phyloP scores from a whole-genome alignment of 2,888 invertebrate species.

The Dynastes hyllus region DNA sequence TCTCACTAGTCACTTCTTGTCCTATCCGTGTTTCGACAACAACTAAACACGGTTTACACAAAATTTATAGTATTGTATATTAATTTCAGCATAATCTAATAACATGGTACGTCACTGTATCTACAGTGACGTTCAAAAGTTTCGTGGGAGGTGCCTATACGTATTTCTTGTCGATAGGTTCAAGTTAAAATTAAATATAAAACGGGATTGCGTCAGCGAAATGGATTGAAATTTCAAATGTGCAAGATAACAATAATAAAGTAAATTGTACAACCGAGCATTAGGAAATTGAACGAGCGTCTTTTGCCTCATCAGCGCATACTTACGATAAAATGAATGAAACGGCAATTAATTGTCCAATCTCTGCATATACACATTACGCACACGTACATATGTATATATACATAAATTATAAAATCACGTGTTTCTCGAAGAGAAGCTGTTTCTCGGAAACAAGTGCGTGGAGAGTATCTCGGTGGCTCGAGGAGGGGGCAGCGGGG shows the following conservation, averaged over 20 bases:
- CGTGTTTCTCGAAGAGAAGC: background rate
- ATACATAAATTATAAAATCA: conserved; percentile 6
- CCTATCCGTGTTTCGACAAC: conserved; percentile 8
- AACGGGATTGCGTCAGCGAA: too few relatives aligned
- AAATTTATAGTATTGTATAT: conserved; percentile 18
- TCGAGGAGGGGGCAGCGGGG: background rate
- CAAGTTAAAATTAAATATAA: too few relatives aligned
- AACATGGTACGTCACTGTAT: background rate
- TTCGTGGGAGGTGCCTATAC: background rate
- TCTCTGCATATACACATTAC: background rate
- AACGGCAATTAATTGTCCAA: background rate
- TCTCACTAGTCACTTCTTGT: background rate
- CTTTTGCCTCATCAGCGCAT: conserved; percentile 11
- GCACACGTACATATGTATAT: too few relatives aligned
- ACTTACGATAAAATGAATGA: background rate
- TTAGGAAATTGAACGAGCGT: background rate
- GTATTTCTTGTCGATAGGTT: too few relatives aligned
- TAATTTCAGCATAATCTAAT: conserved; percentile 8
- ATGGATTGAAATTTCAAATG: too few relatives aligned
- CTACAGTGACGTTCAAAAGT: background rate
- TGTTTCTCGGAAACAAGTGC: conserved; percentile 9
- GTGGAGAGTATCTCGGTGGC: background rate
- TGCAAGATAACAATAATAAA: too few relatives aligned
- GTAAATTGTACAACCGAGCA: too few relatives aligned
- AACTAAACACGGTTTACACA: conserved; percentile 4